Conservation (phyloP, 2,797 vertebrate genomes). For the Ptychadena robeensis region DNA sequence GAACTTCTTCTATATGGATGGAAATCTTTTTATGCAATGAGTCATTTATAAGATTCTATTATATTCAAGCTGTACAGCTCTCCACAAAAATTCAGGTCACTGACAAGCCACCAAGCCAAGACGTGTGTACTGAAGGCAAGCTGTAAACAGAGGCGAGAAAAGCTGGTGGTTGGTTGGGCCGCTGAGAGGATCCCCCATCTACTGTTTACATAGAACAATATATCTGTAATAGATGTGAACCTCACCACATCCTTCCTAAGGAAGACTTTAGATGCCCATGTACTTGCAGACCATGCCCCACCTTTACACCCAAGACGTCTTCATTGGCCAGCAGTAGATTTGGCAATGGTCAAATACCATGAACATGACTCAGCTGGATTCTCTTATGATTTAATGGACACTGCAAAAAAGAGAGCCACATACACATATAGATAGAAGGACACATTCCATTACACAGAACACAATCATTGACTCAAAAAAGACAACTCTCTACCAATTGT, state of each 20-base stretch:
- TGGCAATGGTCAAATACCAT: not conserved
- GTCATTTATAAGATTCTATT: not conserved
- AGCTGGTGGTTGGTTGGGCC: not conserved
- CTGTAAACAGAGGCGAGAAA: not conserved
- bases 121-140: not conserved
- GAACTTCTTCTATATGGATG: not conserved
- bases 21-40: too few species aligned
- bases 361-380: too few species aligned
- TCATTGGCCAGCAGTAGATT: not conserved
- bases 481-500: too few species aligned
- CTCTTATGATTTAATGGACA: too few species aligned
- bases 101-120: not conserved
- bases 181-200: slow-evolving; percentile 9
- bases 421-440: too few species aligned
- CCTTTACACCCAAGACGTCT: not conserved
- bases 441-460: too few species aligned
- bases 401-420: too few species aligned
- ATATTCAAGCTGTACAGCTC: not conserved
- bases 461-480: too few species aligned
- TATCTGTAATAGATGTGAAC: not conserved
- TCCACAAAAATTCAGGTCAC: slow-evolving; percentile 1
- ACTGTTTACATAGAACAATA: not conserved
- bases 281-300: not conserved
- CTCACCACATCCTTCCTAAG: slow-evolving; percentile 40
- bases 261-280: not conserved